Evolutionary conservation across 2,888 invertebrate genomes (phyloP).

Genomic region (Lissonota sp.): DNA sequence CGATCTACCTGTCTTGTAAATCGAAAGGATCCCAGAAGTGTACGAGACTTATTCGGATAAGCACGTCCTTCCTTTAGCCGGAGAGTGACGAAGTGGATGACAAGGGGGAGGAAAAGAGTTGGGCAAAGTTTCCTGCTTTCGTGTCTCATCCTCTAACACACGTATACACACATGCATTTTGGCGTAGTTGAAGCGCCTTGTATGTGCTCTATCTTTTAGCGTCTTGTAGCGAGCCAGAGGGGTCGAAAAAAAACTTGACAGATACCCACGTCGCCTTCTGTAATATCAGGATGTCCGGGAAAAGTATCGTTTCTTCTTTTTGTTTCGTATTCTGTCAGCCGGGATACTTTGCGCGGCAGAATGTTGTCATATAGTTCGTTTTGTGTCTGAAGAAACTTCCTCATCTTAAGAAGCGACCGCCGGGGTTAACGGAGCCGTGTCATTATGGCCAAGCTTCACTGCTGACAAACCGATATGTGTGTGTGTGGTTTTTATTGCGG

Average conservation of each 20-base stretch:
- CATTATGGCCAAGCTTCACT: constrained; percentile 9
- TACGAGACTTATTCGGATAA: constrained; percentile 1
- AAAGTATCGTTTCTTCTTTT: constrained; percentile 35
- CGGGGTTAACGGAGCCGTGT: background rate
- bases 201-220: background rate
- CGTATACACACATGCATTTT: constrained; percentile 10
- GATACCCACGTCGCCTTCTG: constrained; percentile 36
- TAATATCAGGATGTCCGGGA: constrained; percentile 49
- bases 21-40: background rate
- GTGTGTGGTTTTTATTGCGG: background rate
- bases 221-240: constrained; percentile 17
- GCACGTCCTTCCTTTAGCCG: background rate
- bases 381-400: background rate
- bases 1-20: background rate
- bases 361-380: constrained; percentile 2
- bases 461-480: background rate
- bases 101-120: constrained; percentile 5
- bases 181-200: background rate
- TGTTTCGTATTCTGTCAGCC: background rate
- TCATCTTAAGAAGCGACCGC: background rate
- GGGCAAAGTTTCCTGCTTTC: constrained; percentile 6
- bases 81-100: constrained; percentile 18
- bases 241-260: constrained; percentile 40
- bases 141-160: too few species aligned
- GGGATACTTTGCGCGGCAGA: constrained; percentile 14